Percentiles rank a stretch among this genome's conserved stretches.
Evolutionary conservation across 2,888 invertebrate species (phyloP).

Genomic region (Drosophila melanocephala): DNA sequence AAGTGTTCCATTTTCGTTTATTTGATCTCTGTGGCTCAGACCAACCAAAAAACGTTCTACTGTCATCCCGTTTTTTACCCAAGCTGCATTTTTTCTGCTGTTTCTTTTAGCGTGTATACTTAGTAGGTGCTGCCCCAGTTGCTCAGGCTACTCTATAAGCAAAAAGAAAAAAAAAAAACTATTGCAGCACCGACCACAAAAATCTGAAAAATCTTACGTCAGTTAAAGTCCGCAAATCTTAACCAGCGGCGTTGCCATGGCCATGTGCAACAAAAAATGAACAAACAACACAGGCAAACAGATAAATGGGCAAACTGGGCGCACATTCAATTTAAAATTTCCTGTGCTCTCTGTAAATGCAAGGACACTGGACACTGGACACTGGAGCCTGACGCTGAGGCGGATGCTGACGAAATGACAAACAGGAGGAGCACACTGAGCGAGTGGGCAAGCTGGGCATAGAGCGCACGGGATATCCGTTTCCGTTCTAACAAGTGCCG

Average conservation of each 20-base stretch:
- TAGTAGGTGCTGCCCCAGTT: slow-evolving; percentile 10
- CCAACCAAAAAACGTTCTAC: slow-evolving; percentile 4
- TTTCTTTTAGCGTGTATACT: background rate
- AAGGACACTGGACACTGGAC: slow-evolving; percentile 20
- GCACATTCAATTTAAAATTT: slow-evolving; percentile 78
- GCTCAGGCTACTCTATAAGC: background rate
- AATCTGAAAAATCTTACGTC: slow-evolving; percentile 25
- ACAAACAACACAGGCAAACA: slow-evolving; percentile 31
- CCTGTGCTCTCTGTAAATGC: slow-evolving; percentile 51
- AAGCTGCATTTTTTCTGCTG: background rate
- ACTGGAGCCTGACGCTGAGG: slow-evolving; percentile 9
- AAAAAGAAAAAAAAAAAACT: slow-evolving; percentile 4
- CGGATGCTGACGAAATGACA: slow-evolving; percentile 58
- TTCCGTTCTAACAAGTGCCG: slow-evolving; percentile 75
- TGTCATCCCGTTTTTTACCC: slow-evolving; percentile 1
- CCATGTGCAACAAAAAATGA: slow-evolving; percentile 27
- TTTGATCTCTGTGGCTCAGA: background rate
- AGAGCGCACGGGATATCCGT: slow-evolving; percentile 77
- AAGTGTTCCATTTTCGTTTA: background rate
- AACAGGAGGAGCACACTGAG: slow-evolving; percentile 58
- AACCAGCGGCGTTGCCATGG: slow-evolving; percentile 11
- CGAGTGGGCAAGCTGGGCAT: slow-evolving; percentile 54
- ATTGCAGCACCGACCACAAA: slow-evolving; percentile 17
- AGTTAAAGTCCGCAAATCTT: slow-evolving; percentile 43
- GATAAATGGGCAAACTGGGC: slow-evolving; percentile 35